Conservation (phyloP, 2,888 invertebrate genomes). For the Ferdinandea cuprea region DNA sequence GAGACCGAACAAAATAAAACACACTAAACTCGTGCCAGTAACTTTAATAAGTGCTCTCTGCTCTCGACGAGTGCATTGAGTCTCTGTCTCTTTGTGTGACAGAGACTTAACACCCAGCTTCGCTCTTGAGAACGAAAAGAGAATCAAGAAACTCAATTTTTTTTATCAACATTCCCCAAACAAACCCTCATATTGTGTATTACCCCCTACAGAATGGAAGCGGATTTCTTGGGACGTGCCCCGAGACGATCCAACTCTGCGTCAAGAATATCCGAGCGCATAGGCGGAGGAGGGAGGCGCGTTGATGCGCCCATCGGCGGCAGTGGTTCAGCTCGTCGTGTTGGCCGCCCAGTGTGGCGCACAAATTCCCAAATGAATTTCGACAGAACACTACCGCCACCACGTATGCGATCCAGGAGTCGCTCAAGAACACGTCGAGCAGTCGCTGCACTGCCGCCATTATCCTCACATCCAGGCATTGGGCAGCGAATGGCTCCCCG, state of each 20-base stretch:
- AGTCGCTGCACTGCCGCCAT: constrained; percentile 65
- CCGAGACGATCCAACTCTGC: constrained; percentile 79
- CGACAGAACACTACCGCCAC: constrained; percentile 44
- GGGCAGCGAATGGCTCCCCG: constrained; percentile 60
- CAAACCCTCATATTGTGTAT: constrained; percentile 77
- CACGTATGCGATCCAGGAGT: constrained; percentile 75
- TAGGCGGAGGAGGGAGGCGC: constrained; percentile 75
- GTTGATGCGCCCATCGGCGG: constrained; percentile 75
- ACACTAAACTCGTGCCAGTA: constrained; percentile 32
- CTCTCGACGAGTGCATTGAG: constrained; percentile 55
- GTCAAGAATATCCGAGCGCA: constrained; percentile 78
- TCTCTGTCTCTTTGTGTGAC: constrained; percentile 65
- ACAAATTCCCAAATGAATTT: constrained; percentile 40
- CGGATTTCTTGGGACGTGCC: constrained; percentile 79
- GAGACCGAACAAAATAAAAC: constrained; percentile 31
- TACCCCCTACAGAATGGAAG: constrained; percentile 81
- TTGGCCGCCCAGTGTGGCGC: constrained; percentile 47
- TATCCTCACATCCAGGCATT: constrained; percentile 48
- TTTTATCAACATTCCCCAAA: constrained; percentile 69
- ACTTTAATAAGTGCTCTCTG: constrained; percentile 51
- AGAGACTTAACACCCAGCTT: constrained; percentile 54
- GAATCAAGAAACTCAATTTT: constrained; percentile 68
- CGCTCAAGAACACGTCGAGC: constrained; percentile 70
- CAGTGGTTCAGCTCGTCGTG: constrained; percentile 48
- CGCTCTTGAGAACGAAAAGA: constrained; percentile 72